Percentiles rank a stretch among this genome's conserved stretches.
Evolutionary conservation across 2,797 vertebrate species (phyloP).

Genomic region (Oreortyx pictus): DNA sequence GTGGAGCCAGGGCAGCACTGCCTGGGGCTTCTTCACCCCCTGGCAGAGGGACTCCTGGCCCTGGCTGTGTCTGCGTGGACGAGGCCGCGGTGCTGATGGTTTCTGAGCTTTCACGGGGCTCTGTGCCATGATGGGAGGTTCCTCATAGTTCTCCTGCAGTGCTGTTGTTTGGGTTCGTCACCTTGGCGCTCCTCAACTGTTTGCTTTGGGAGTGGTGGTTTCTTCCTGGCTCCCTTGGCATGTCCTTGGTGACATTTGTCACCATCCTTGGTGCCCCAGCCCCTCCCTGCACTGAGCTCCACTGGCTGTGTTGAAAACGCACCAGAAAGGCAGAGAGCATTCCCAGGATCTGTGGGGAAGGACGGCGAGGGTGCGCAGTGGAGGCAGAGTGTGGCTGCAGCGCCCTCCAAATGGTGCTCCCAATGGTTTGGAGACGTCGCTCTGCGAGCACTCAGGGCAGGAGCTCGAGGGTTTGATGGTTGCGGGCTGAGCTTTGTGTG

Average conservation of each 20-base stretch:
- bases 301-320: fast-evolving
- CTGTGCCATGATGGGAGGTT: not conserved
- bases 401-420: fast-evolving
- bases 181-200: not conserved
- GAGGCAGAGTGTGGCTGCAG: fast-evolving
- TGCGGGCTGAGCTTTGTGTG: fast-evolving
- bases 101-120: not conserved
- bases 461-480: fast-evolving
- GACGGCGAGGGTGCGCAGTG: not conserved
- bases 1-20: fast-evolving
- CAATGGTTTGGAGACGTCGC: not conserved
- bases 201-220: not conserved
- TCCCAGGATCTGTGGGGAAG: not conserved
- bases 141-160: fast-evolving
- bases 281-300: not conserved
- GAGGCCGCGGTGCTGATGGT: fast-evolving
- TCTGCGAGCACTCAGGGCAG: fast-evolving
- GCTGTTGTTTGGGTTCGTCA: fast-evolving
- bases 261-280: not conserved
- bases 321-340: not conserved
- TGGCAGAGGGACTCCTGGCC: not conserved
- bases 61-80: fast-evolving
- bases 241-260: not conserved
- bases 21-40: fast-evolving
- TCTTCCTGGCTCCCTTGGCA: not conserved